A percentile compares a stretch with the other conserved stretches of the same genome.
Conservation (phyloP, 1,140 invertebrate genomes). For the Drosophila asahinai region DNA sequence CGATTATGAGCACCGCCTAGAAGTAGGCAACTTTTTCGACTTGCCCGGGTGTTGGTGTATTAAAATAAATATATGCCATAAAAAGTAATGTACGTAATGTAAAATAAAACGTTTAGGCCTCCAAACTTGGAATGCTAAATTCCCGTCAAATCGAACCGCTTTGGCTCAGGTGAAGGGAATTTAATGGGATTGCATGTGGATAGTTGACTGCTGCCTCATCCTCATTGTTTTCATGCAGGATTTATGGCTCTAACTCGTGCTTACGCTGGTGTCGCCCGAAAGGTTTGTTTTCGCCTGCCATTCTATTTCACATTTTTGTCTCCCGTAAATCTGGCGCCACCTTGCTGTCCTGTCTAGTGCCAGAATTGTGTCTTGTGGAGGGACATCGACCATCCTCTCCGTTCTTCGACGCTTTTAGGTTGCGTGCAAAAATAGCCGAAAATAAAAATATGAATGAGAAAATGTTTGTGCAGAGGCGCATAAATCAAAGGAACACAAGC, state of each 20-base stretch:
- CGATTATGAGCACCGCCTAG: slow-evolving; percentile 64
- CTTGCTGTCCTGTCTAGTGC: slow-evolving; percentile 64
- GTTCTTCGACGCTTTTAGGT: slow-evolving; percentile 24
- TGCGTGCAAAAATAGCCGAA: slow-evolving; percentile 67
- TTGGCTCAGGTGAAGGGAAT: slow-evolving; percentile 20
- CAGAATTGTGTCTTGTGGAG: slow-evolving; percentile 54
- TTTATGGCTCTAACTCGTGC: slow-evolving; percentile 44
- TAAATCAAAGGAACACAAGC: slow-evolving; percentile 63
- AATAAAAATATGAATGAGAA: slow-evolving; percentile 58
- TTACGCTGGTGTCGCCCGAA: slow-evolving; percentile 45
- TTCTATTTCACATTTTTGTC: slow-evolving; percentile 44
- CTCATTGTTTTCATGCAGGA: slow-evolving; percentile 25
- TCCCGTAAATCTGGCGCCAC: slow-evolving; percentile 67
- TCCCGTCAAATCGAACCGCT: slow-evolving; percentile 13
- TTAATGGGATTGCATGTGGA: slow-evolving; percentile 30
- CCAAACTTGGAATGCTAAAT: slow-evolving; percentile 16
- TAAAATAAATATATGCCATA: slow-evolving; percentile 65
- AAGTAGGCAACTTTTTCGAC: slow-evolving; percentile 62
- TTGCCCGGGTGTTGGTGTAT: background rate
- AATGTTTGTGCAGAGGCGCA: slow-evolving; percentile 58
- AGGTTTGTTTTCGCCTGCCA: slow-evolving; percentile 46
- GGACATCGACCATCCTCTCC: background rate
- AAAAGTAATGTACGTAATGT: slow-evolving; percentile 46
- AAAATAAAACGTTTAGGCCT: slow-evolving; percentile 50
- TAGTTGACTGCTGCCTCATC: slow-evolving; percentile 19